A percentile compares a stretch with the other conserved stretches of the same genome.
phyloP scores from a whole-genome alignment of 1,140 invertebrate genomes.

The Holotrichia oblita region DNA sequence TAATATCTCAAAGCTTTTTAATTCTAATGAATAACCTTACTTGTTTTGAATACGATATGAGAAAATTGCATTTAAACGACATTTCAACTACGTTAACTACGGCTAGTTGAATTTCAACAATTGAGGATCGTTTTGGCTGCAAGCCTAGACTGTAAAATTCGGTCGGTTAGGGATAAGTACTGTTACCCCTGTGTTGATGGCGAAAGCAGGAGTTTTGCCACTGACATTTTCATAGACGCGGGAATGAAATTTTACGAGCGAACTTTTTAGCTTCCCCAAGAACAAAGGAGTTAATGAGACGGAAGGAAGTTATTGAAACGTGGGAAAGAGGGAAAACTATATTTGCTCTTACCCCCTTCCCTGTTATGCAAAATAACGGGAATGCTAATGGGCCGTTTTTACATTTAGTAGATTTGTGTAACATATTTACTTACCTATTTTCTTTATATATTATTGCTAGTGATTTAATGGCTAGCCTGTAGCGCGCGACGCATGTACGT shows the following conservation, averaged over 20 bases:
- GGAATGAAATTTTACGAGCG: constrained; percentile 6
- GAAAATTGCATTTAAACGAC: neutral
- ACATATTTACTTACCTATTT: no score
- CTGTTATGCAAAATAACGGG: neutral
- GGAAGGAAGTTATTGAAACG: constrained; percentile 2
- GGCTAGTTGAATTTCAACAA: neutral
- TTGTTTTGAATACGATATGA: neutral
- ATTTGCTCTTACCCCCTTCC: neutral
- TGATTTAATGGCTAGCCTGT: no score
- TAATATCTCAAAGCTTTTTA: neutral
- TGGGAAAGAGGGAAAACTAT: neutral
- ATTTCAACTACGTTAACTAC: neutral
- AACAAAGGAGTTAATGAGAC: constrained; percentile 7
- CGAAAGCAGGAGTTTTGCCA: neutral
- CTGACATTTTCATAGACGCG: neutral
- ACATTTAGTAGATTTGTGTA: neutral
- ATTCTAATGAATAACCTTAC: neutral
- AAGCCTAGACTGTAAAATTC: neutral
- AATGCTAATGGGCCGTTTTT: neutral
- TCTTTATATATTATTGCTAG: no score
- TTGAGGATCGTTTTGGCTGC: neutral
- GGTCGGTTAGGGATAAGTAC: constrained; percentile 6
- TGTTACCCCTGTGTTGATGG: neutral
- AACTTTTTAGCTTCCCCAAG: constrained; percentile 1
- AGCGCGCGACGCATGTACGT: neutral